Evolutionary conservation across 2,888 invertebrate species (phyloP).

Genomic region (Hypselothyrea guttata): DNA sequence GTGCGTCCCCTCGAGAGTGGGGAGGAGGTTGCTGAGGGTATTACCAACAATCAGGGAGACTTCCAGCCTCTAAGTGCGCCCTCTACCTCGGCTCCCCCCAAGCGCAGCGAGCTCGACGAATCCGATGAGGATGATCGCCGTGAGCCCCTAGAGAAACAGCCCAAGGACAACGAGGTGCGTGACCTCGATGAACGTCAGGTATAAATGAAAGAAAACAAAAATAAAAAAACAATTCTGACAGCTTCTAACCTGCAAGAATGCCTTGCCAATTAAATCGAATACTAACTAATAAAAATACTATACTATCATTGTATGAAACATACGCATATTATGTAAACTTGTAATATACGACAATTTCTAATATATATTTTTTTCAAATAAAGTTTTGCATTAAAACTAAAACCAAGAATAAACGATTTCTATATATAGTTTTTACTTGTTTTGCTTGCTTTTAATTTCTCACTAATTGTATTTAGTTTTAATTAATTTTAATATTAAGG

Average conservation of each 20-base stretch:
- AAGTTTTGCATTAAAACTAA: slow-evolving; percentile 63
- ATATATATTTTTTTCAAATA: slow-evolving; percentile 58
- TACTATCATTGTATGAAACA: slow-evolving; percentile 21
- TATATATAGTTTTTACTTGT: slow-evolving; percentile 2
- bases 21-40: slow-evolving; percentile 71
- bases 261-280: slow-evolving; percentile 39
- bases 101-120: slow-evolving; percentile 49
- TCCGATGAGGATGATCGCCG: slow-evolving; percentile 65
- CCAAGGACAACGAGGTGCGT: slow-evolving; percentile 78
- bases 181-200: slow-evolving; percentile 80
- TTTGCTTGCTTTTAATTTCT: slow-evolving; percentile 37
- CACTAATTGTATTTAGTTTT: slow-evolving; percentile 42
- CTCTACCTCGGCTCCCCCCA: slow-evolving; percentile 46
- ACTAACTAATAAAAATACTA: slow-evolving; percentile 40
- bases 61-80: slow-evolving; percentile 37
- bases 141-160: slow-evolving; percentile 68
- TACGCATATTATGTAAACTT: slow-evolving; percentile 55
- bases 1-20: slow-evolving; percentile 83
- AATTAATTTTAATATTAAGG: slow-evolving; percentile 25
- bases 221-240: slow-evolving; percentile 18
- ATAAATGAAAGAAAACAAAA: slow-evolving; percentile 68
- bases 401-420: slow-evolving; percentile 6
- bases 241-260: slow-evolving; percentile 35
- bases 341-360: slow-evolving; percentile 43
- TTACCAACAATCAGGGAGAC: slow-evolving; percentile 34